Conservation (phyloP, 2,888 invertebrate genomes). For the Bunonema sp. region DNA sequence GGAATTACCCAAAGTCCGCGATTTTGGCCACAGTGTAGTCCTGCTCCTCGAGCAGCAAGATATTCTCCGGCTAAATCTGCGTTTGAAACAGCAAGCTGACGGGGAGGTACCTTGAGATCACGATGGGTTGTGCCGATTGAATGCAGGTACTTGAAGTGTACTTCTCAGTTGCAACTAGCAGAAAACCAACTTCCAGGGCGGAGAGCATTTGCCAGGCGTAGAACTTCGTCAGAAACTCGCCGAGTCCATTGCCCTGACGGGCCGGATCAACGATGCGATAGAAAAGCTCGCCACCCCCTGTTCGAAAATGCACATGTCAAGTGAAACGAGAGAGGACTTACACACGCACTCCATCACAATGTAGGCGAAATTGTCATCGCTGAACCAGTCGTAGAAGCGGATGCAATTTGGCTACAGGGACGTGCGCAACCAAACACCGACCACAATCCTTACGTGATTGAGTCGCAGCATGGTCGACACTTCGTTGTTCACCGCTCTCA, state of each 20-base stretch:
- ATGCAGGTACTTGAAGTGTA: constrained; percentile 60
- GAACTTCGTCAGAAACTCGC: constrained; percentile 60
- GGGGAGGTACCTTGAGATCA: no score
- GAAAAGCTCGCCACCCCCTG: constrained; percentile 67
- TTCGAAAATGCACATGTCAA: neutral
- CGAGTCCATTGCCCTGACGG: constrained; percentile 50
- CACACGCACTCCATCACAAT: constrained; percentile 62
- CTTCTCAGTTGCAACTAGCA: constrained; percentile 2
- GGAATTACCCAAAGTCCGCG: no score
- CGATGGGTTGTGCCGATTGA: constrained; percentile 61
- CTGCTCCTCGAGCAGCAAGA: constrained; percentile 56
- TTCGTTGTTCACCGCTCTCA: no score
- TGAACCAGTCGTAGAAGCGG: constrained; percentile 63
- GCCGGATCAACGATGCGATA: constrained; percentile 55
- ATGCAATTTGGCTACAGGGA: constrained; percentile 64
- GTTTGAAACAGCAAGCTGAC: no score
- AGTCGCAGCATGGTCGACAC: no score
- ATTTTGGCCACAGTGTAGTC: constrained; percentile 60
- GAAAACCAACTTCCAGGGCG: constrained; percentile 58
- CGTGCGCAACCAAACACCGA: no score
- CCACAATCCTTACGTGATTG: no score
- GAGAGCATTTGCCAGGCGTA: constrained; percentile 70
- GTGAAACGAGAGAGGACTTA: constrained; percentile 19
- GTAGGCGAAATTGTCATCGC: constrained; percentile 61
- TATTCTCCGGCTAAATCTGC: constrained; percentile 51